Conservation (phyloP, 2,888 invertebrate genomes). For the Cephonodes hylas region DNA sequence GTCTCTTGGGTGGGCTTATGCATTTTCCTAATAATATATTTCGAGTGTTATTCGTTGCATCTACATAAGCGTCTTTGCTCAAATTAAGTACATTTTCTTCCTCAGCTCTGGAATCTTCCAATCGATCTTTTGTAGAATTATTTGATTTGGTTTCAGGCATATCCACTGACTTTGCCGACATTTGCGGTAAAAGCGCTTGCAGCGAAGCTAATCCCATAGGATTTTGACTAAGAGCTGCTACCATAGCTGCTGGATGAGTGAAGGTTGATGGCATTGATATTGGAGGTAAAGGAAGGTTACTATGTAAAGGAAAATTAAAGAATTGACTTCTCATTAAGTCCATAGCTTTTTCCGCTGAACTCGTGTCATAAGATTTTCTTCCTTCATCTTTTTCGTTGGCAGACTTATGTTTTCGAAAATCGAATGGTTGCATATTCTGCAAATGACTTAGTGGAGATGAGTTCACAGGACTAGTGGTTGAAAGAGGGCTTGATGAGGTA, state of each 20-base stretch:
- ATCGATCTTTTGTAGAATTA: constrained; percentile 46
- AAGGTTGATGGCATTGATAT: constrained; percentile 77
- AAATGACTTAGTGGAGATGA: constrained; percentile 92
- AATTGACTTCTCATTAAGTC: constrained; percentile 84
- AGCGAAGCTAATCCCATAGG: constrained; percentile 83
- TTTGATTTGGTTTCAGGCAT: constrained; percentile 64
- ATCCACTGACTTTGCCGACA: constrained; percentile 77
- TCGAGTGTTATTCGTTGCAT: constrained; percentile 66
- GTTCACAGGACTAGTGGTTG: constrained; percentile 82
- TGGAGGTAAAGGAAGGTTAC: constrained; percentile 83
- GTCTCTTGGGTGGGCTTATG: constrained; percentile 88
- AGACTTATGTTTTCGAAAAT: constrained; percentile 86
- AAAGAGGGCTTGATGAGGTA: constrained; percentile 74
- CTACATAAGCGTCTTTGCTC: constrained; percentile 70
- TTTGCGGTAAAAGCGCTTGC: constrained; percentile 83
- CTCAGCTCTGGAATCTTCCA: constrained; percentile 56
- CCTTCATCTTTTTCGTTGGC: constrained; percentile 59
- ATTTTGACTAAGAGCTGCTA: constrained; percentile 82
- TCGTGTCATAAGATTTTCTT: constrained; percentile 72
- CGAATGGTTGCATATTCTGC: constrained; percentile 97
- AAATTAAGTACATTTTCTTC: constrained; percentile 73
- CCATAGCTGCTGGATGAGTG: constrained; percentile 84
- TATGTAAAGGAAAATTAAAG: constrained; percentile 81
- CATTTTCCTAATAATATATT: constrained; percentile 83
- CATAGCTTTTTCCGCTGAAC: constrained; percentile 67